Percentiles rank a stretch among this genome's conserved stretches.
These are phyloP conservation scores for Drosophila pseudotakahashii DNA, from an alignment of 2,888 invertebrate genomes.

Conservation along the genomic window DNA sequence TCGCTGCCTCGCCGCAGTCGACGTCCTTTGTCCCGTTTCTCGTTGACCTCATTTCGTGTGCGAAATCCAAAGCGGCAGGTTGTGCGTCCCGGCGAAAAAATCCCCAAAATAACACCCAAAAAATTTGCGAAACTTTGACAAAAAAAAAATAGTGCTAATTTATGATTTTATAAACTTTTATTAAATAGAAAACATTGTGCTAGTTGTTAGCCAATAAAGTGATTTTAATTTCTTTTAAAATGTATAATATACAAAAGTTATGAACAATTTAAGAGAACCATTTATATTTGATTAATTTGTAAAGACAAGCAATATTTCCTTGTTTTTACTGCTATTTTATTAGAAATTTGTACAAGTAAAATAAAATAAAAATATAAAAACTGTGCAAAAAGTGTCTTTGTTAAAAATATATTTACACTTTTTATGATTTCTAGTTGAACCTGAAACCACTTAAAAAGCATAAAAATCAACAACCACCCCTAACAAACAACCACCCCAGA, in stretches of 20 bases:
- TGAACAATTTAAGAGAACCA: too few relatives aligned
- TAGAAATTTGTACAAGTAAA: not conserved
- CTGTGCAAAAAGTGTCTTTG: not conserved
- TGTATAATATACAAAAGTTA: too few relatives aligned
- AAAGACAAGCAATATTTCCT: too few relatives aligned
- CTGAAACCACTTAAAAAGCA: not conserved
- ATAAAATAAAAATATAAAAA: too few relatives aligned
- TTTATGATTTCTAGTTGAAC: not conserved
- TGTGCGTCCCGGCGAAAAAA: constrained; percentile 63
- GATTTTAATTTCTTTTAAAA: too few relatives aligned
- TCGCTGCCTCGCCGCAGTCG: constrained; percentile 8
- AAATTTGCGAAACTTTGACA: constrained; percentile 22
- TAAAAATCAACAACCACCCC: constrained; percentile 31
- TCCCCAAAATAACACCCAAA: constrained; percentile 13
- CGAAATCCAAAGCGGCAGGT: constrained; percentile 81
- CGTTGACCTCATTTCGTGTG: constrained; percentile 83
- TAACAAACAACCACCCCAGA: constrained; percentile 29
- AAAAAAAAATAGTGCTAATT: not conserved
- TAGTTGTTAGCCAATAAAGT: not conserved
- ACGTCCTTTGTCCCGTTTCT: constrained; percentile 65
- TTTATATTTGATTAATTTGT: too few relatives aligned
- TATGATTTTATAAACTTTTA: not conserved
- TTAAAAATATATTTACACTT: not conserved
- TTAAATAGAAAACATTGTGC: not conserved
- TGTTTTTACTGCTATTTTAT: too few relatives aligned